phyloP scores from a whole-genome alignment of 35 echinoderm and acorn worm species.

The Ophioderma brevispina region DNA sequence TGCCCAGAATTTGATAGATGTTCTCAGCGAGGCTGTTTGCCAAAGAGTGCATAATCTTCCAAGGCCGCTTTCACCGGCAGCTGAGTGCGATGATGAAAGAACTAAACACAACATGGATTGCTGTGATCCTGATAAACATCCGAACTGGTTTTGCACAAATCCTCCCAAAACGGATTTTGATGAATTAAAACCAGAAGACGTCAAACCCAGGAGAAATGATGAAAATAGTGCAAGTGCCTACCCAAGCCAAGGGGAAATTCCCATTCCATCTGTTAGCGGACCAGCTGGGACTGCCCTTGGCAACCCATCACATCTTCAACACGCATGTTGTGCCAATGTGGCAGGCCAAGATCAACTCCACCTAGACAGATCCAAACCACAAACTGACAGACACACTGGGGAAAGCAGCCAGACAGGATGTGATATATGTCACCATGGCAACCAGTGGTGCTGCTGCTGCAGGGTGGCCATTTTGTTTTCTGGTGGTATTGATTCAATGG shows the following conservation, averaged over 20 bases:
- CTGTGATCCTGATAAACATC: neutral
- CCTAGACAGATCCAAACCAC: neutral
- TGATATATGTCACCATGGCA: neutral
- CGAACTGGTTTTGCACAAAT: neutral
- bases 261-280: neutral
- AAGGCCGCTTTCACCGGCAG: neutral
- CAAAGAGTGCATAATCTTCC: constrained; percentile 75
- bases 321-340: neutral
- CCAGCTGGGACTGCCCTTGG: neutral
- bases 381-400: neutral
- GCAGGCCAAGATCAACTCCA: neutral
- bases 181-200: neutral
- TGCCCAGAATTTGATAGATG: constrained; percentile 54
- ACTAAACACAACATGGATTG: neutral
- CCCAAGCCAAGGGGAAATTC: neutral
- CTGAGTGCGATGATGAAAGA: neutral
- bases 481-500: constrained; percentile 95
- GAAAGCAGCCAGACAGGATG: neutral
- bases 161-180: neutral
- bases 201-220: neutral
- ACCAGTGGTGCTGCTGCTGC: too few relatives aligned
- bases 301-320: neutral
- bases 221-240: neutral
- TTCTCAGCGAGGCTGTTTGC: constrained; percentile 64
- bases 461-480: constrained; percentile 92